phyloP scores from a whole-genome alignment of 2,113 vertebrate genomes.

The Apteryx mantelli region DNA sequence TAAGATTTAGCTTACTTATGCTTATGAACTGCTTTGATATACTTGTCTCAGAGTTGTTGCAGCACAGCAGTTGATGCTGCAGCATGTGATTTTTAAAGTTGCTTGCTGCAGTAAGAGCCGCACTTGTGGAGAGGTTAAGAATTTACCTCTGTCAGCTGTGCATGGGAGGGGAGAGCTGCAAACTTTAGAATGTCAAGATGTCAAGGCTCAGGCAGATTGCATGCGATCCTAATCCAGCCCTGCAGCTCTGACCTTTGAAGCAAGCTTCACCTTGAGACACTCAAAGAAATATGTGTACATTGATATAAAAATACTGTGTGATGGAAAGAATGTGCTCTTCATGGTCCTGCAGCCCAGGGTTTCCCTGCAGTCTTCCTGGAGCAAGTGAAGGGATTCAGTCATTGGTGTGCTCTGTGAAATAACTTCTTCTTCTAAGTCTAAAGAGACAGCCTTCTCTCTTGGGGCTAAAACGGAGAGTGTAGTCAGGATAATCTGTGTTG shows the following conservation, averaged over 20 bases:
- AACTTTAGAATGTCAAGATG: slow-evolving; percentile 51
- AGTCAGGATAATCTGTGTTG: slow-evolving; percentile 4
- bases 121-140: not conserved
- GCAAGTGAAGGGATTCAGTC: not conserved
- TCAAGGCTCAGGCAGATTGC: slow-evolving; percentile 43
- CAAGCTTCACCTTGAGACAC: slow-evolving; percentile 40
- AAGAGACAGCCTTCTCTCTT: slow-evolving; percentile 15
- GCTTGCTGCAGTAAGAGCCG: not conserved
- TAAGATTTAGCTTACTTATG: not conserved
- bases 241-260: slow-evolving; percentile 70
- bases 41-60: not conserved
- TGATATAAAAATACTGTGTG: slow-evolving; percentile 20
- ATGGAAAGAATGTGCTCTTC: slow-evolving; percentile 18
- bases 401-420: not conserved
- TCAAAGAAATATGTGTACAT: not conserved
- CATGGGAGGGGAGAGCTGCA: not conserved
- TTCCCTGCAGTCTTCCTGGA: not conserved
- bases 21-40: slow-evolving; percentile 23
- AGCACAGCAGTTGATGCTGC: not conserved
- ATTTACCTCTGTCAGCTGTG: not conserved
- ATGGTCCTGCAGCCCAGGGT: not conserved
- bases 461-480: not conserved
- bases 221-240: slow-evolving; percentile 68
- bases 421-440: not conserved
- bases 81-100: not conserved